Conservation (phyloP, 2,888 invertebrate genomes). For the Achlya flavicornis region DNA sequence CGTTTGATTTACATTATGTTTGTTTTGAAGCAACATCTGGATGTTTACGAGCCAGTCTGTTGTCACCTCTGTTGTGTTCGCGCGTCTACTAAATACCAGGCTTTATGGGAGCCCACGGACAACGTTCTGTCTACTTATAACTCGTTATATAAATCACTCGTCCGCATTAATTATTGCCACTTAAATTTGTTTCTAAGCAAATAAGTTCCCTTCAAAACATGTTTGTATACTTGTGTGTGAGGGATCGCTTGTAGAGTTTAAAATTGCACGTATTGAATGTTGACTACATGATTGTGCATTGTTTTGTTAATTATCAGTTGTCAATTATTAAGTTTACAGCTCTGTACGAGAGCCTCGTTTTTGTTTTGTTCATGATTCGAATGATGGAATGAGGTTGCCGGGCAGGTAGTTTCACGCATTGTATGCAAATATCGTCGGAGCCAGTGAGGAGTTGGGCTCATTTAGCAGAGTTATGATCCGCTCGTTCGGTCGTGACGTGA, state of each 20-base stretch:
- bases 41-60: conserved; percentile 58
- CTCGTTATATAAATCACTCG: conserved; percentile 43
- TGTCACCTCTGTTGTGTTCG: conserved; percentile 52
- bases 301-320: conserved; percentile 22
- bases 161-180: conserved; percentile 37
- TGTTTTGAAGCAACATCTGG: conserved; percentile 42
- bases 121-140: conserved; percentile 42
- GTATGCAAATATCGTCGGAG: conserved; percentile 73
- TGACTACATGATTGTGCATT: conserved; percentile 23
- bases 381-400: conserved; percentile 53
- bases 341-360: background rate
- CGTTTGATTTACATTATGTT: conserved; percentile 46
- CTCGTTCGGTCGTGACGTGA: conserved; percentile 55
- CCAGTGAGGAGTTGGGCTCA: conserved; percentile 62
- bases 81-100: conserved; percentile 47
- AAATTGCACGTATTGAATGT: conserved; percentile 27
- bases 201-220: conserved; percentile 32
- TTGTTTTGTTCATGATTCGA: background rate
- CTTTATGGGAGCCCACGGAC: conserved; percentile 47
- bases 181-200: conserved; percentile 43
- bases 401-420: conserved; percentile 58
- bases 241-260: conserved; percentile 23
- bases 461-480: conserved; percentile 69
- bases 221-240: conserved; percentile 26
- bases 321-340: conserved; percentile 13